phyloP scores from a whole-genome alignment of 1,140 invertebrate species.

The Paracyclopina nana region DNA sequence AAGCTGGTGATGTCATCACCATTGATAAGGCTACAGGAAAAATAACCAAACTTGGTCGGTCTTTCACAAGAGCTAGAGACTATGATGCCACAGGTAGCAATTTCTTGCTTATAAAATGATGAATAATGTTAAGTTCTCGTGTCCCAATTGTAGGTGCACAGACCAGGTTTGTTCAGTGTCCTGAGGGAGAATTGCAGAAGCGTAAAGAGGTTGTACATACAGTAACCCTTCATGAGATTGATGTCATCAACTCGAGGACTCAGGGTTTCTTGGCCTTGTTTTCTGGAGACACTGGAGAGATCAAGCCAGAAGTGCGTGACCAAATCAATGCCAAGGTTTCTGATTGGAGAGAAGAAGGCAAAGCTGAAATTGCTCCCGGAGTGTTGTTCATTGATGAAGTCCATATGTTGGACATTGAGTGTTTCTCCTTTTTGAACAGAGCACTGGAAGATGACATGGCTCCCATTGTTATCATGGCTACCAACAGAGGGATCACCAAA shows the following conservation, averaged over 20 bases:
- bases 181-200: slow-evolving; percentile 94
- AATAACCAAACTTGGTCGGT: slow-evolving; percentile 80
- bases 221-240: slow-evolving; percentile 92
- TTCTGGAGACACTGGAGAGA: slow-evolving; percentile 96
- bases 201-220: slow-evolving; percentile 98
- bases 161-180: slow-evolving; percentile 85
- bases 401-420: slow-evolving; percentile 97
- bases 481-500: slow-evolving; percentile 82
- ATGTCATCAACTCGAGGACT: slow-evolving; percentile 90
- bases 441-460: slow-evolving; percentile 92
- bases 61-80: slow-evolving; percentile 83
- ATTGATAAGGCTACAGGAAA: slow-evolving; percentile 96
- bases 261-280: slow-evolving; percentile 95
- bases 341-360: slow-evolving; percentile 97
- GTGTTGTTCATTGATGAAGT: slow-evolving; percentile 83
- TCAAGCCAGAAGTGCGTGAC: slow-evolving; percentile 89
- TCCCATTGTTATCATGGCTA: slow-evolving; percentile 94
- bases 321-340: slow-evolving; percentile 96
- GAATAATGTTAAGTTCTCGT: neutral
- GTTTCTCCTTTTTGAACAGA: slow-evolving; percentile 91
- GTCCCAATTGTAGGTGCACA: no score
- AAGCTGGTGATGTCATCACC: slow-evolving; percentile 86
- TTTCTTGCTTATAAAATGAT: neutral
- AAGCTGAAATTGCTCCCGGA: slow-evolving; percentile 93
- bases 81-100: slow-evolving; percentile 76